Conservation (phyloP, 2,113 vertebrate genomes). For the Chrysemys picta region DNA sequence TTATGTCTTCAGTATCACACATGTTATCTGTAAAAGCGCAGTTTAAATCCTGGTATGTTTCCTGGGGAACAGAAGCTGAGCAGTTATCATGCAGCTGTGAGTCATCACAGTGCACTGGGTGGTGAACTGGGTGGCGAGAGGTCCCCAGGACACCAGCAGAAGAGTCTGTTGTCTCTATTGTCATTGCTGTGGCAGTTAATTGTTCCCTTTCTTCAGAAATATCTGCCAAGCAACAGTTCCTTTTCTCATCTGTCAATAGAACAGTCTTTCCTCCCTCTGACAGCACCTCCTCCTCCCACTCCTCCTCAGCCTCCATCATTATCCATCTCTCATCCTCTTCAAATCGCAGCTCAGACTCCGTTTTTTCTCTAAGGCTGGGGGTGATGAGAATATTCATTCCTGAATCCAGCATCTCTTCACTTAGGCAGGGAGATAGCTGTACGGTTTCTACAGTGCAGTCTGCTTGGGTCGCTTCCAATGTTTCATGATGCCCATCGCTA, state of each 20-base stretch:
- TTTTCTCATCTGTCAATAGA: constrained; percentile 71
- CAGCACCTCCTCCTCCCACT: constrained; percentile 82
- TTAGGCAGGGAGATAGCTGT: constrained; percentile 91
- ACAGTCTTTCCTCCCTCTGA: constrained; percentile 85
- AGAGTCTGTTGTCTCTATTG: background rate
- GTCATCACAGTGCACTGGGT: constrained; percentile 31
- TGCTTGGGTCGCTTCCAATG: constrained; percentile 73
- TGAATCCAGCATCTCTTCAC: constrained; percentile 88
- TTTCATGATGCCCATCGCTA: constrained; percentile 76
- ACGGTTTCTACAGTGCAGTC: constrained; percentile 81
- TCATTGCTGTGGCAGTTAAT: background rate
- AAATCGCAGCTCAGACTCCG: constrained; percentile 94
- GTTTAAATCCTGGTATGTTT: background rate
- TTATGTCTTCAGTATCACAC: background rate
- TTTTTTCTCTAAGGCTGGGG: constrained; percentile 88
- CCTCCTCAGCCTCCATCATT: constrained; percentile 86
- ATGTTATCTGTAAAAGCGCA: background rate
- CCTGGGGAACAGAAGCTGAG: constrained; percentile 42
- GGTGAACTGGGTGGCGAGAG: background rate
- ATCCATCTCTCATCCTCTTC: constrained; percentile 95
- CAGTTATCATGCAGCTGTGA: background rate
- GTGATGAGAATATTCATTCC: constrained; percentile 82
- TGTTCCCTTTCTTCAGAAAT: constrained; percentile 75
- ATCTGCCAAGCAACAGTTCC: constrained; percentile 69
- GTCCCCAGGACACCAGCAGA: constrained; percentile 30